Percentiles rank a stretch among this genome's conserved stretches.
These are phyloP conservation scores for Dermatemys mawii DNA, from an alignment of 2,113 vertebrate genomes.

Conservation along the genomic window DNA sequence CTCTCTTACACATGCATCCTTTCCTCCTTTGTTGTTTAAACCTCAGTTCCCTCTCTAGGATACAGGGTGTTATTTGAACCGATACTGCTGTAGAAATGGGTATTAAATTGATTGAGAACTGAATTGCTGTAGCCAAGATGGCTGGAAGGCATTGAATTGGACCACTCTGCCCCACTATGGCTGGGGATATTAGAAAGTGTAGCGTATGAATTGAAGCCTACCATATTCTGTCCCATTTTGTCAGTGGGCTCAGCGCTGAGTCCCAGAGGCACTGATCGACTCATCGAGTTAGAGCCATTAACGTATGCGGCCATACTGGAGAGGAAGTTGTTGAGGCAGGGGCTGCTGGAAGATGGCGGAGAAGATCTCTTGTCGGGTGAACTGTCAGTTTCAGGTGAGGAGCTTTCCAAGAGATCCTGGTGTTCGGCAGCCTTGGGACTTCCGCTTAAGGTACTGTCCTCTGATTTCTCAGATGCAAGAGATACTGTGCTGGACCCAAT, in stretches of 20 bases:
- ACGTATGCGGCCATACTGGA: conserved; percentile 83
- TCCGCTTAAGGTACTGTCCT: conserved; percentile 74
- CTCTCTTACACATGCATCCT: not conserved
- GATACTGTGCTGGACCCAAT: conserved; percentile 67
- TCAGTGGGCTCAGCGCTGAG: conserved; percentile 82
- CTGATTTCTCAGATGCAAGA: conserved; percentile 81
- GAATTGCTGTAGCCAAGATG: conserved; percentile 86
- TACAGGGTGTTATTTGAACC: conserved; percentile 84
- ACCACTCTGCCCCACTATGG: conserved; percentile 82
- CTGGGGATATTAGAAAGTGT: conserved; percentile 80
- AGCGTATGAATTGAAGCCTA: conserved; percentile 87
- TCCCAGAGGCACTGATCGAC: conserved; percentile 79
- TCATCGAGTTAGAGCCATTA: conserved; percentile 44
- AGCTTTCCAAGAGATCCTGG: conserved; percentile 80
- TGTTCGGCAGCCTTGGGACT: conserved; percentile 80
- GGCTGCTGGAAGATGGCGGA: conserved; percentile 75
- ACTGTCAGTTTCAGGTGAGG: conserved; percentile 60
- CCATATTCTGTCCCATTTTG: conserved; percentile 83
- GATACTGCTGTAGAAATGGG: conserved; percentile 89
- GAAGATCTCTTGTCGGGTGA: conserved; percentile 85
- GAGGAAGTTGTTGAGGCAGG: conserved; percentile 91
- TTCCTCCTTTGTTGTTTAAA: conserved; percentile 70
- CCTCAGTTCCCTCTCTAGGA: conserved; percentile 92
- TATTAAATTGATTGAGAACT: conserved; percentile 89
- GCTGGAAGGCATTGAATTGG: conserved; percentile 79